Evolutionary conservation across 2,888 invertebrate species (phyloP).

Genomic region (Erebia palarica): DNA sequence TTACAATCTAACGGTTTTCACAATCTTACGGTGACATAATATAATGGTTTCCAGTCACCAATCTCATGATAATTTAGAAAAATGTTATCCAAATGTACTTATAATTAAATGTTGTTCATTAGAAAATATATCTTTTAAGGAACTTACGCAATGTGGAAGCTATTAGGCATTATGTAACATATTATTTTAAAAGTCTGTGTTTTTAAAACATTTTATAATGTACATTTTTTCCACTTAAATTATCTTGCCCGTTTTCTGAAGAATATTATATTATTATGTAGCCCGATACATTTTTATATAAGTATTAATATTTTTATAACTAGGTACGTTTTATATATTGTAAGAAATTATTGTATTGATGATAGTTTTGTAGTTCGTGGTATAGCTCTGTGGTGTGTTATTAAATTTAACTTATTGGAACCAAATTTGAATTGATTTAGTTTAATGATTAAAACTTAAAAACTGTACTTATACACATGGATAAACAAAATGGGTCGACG

Average conservation of each 20-base stretch:
- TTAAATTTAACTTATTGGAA: slow-evolving; percentile 4
- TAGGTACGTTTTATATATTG: slow-evolving; percentile 18
- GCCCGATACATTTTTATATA: background rate
- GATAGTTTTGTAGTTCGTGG: background rate
- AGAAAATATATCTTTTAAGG: background rate
- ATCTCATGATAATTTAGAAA: slow-evolving; percentile 8
- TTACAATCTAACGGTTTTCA: no score
- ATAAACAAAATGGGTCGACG: no score
- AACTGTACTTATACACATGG: slow-evolving; percentile 6
- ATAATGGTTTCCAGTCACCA: background rate
- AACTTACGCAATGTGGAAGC: background rate
- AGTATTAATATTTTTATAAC: slow-evolving; percentile 20
- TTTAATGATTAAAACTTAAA: background rate
- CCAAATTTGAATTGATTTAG: background rate
- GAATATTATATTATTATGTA: background rate
- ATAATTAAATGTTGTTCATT: slow-evolving; percentile 18
- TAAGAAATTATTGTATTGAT: background rate
- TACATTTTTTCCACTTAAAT: slow-evolving; percentile 1
- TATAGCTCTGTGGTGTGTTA: background rate
- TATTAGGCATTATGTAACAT: background rate
- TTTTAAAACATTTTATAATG: background rate
- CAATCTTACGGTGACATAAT: no score
- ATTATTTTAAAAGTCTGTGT: slow-evolving; percentile 3
- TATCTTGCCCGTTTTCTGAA: slow-evolving; percentile 17
- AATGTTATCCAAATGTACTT: slow-evolving; percentile 9